Evolutionary conservation across 2,797 vertebrate species (phyloP).

Genomic region (Xiphophorus birchmanni): DNA sequence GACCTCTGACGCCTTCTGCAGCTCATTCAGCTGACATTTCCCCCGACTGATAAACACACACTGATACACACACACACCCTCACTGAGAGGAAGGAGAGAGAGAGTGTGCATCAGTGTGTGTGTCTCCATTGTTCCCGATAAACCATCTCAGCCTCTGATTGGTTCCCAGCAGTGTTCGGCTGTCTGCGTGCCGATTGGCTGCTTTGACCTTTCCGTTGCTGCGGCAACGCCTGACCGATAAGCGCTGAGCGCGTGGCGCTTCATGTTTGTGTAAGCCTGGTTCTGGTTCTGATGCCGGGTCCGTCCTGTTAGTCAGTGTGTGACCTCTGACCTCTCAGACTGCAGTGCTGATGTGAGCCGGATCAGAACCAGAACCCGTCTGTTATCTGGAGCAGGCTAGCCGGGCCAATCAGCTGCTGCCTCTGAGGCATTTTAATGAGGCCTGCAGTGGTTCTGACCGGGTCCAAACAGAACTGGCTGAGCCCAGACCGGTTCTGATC

Average conservation of each 20-base stretch:
- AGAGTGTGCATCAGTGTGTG: neutral
- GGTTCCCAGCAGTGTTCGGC: slow-evolving; percentile 17
- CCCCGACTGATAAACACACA: slow-evolving; percentile 13
- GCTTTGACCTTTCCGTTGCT: slow-evolving; percentile 55
- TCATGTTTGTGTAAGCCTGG: neutral
- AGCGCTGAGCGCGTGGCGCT: neutral
- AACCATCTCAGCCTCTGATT: slow-evolving; percentile 30
- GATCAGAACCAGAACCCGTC: neutral
- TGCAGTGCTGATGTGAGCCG: too few relatives aligned
- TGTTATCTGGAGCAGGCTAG: neutral
- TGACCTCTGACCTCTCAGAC: neutral
- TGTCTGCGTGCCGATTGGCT: slow-evolving; percentile 44
- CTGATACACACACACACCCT: too few relatives aligned
- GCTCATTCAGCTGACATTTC: slow-evolving; percentile 33
- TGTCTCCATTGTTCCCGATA: slow-evolving; percentile 32
- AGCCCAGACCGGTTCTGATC: neutral
- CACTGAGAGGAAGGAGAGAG: too few relatives aligned
- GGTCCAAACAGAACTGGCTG: neutral
- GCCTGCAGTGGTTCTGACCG: neutral
- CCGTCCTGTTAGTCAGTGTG: too few relatives aligned
- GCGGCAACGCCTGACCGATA: slow-evolving; percentile 10
- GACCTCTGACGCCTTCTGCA: neutral
- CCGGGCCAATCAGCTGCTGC: neutral
- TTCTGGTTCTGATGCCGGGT: neutral
- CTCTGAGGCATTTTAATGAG: neutral